Evolutionary conservation across 2,113 vertebrate species (phyloP).

Genomic region (Calypte anna): DNA sequence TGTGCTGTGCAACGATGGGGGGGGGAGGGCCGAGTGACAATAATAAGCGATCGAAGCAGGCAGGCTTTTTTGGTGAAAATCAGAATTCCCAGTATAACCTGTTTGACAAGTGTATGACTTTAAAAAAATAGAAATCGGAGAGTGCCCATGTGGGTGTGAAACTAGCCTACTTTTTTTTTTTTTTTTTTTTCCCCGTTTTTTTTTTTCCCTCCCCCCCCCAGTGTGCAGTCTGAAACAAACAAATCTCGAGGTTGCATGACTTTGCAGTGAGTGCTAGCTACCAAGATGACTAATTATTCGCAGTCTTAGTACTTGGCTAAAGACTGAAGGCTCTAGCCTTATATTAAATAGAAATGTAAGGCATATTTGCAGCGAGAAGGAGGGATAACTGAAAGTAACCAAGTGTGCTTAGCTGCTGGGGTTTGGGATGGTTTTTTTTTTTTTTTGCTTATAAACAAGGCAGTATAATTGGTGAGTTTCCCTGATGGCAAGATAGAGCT

Average conservation of each 20-base stretch:
- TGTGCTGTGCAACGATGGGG: neutral
- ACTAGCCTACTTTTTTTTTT: neutral
- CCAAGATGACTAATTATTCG: constrained; percentile 67
- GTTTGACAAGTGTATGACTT: constrained; percentile 73
- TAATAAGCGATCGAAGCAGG: neutral
- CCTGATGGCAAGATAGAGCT: constrained; percentile 9
- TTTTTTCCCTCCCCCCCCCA: neutral
- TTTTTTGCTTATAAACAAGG: constrained; percentile 22
- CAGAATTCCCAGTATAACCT: constrained; percentile 75
- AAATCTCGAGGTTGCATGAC: constrained; percentile 59
- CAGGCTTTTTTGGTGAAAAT: constrained; percentile 59
- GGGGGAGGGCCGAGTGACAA: neutral
- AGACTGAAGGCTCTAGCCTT: neutral
- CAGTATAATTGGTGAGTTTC: neutral
- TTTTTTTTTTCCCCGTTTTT: neutral
- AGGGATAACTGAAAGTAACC: neutral
- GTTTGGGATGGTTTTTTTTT: too few relatives aligned
- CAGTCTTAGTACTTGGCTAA: neutral
- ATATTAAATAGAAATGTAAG: neutral
- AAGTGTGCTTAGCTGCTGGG: neutral
- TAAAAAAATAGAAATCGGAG: constrained; percentile 36
- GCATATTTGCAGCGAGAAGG: neutral
- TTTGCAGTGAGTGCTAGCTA: constrained; percentile 50
- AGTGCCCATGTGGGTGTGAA: constrained; percentile 58
- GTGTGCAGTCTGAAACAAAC: constrained; percentile 36